Conservation (phyloP, 2,888 invertebrate genomes). For the Cosmia pyralina region DNA sequence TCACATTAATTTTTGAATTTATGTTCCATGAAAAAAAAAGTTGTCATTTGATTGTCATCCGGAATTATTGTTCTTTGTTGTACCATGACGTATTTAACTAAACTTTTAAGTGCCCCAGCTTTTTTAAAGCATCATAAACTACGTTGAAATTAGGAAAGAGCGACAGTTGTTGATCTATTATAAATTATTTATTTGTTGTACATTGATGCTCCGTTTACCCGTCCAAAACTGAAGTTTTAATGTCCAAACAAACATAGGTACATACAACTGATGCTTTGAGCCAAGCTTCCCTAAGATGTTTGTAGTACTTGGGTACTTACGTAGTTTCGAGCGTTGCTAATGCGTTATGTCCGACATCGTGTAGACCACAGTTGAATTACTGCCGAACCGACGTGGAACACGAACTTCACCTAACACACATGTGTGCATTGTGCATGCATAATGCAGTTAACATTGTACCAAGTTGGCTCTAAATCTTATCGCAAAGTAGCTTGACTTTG, state of each 20-base stretch:
- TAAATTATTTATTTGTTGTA: constrained; percentile 52
- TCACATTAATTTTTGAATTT: constrained; percentile 56
- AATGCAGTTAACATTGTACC: constrained; percentile 37
- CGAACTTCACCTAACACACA: constrained; percentile 32
- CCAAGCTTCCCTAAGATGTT: constrained; percentile 22
- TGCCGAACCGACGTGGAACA: constrained; percentile 45
- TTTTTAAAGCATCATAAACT: constrained; percentile 33
- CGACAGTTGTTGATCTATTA: constrained; percentile 49
- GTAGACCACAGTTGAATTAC: constrained; percentile 58
- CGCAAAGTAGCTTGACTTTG: constrained; percentile 50
- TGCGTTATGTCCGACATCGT: constrained; percentile 47
- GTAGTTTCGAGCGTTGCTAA: constrained; percentile 47
- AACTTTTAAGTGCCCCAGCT: constrained; percentile 19
- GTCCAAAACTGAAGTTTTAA: constrained; percentile 31
- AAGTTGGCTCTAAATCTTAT: constrained; percentile 44
- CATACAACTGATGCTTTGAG: constrained; percentile 44
- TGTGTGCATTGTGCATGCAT: constrained; percentile 50
- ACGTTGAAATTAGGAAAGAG: constrained; percentile 17
- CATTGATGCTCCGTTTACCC: constrained; percentile 35
- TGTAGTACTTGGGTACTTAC: constrained; percentile 30
- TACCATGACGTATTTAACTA: constrained; percentile 22
- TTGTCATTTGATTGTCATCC: constrained; percentile 49
- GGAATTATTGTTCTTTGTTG: constrained; percentile 24
- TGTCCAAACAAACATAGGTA: constrained; percentile 29
- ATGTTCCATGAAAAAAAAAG: constrained; percentile 50